A percentile compares a stretch with the other conserved stretches of the same genome.
phyloP scores from a whole-genome alignment of 2,113 vertebrate species.

The Megaptera novaeangliae region DNA sequence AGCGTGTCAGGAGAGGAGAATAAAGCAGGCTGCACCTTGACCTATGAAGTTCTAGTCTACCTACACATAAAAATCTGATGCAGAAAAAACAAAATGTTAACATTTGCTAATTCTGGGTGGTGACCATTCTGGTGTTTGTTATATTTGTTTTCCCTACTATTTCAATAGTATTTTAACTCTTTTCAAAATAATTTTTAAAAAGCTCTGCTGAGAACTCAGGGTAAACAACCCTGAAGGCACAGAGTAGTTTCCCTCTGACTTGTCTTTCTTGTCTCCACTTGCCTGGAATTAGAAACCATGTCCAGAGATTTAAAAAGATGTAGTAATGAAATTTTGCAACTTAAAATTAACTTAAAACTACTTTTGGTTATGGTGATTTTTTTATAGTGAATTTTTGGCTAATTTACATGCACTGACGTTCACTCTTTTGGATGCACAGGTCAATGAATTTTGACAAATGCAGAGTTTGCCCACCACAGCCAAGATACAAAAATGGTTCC shows the following conservation, averaged over 20 bases:
- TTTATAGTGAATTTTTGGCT: not conserved
- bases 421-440: not conserved
- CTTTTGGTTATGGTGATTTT: not conserved
- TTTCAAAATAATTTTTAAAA: not conserved
- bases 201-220: not conserved
- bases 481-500: not conserved
- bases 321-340: not conserved
- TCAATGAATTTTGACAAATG: not conserved
- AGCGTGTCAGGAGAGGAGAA: not conserved
- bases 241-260: not conserved
- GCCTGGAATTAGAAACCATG: not conserved
- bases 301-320: not conserved
- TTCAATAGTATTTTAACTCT: not conserved
- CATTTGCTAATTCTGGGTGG: not conserved
- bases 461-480: not conserved
- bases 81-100: not conserved
- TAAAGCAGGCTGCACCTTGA: not conserved
- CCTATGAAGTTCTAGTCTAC: not conserved
- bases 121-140: not conserved
- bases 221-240: not conserved
- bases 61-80: not conserved
- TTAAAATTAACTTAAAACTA: slow-evolving; percentile 13
- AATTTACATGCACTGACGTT: not conserved
- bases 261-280: not conserved
- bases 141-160: not conserved